Evolutionary conservation across 2,797 vertebrate genomes (phyloP).

Genomic region (Miichthys miiuy): DNA sequence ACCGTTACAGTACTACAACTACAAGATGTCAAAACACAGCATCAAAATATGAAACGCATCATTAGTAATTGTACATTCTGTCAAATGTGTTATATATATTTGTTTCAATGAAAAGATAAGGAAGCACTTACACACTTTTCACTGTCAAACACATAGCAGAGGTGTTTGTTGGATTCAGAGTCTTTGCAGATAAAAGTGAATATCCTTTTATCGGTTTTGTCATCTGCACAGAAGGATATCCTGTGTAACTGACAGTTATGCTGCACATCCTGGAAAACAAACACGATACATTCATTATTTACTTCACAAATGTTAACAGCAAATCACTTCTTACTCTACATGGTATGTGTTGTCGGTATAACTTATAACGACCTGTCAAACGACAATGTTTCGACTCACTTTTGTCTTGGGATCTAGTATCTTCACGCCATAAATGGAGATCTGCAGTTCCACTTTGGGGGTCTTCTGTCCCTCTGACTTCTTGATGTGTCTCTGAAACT

Average conservation of each 20-base stretch:
- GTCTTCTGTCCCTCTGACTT: constrained; percentile 98
- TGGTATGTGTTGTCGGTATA: background rate
- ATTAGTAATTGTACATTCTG: background rate
- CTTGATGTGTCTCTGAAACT: constrained; percentile 99
- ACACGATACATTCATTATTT: constrained; percentile 23
- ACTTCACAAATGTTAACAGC: background rate
- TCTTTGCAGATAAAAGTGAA: constrained; percentile 99
- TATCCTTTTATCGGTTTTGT: constrained; percentile 99
- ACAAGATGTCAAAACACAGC: background rate
- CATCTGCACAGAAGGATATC: constrained; percentile 99
- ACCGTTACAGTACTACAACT: background rate
- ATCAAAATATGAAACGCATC: background rate
- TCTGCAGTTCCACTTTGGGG: constrained; percentile 97
- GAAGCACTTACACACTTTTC: constrained; percentile 96
- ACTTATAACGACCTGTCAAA: background rate
- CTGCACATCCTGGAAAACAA: constrained; percentile 91
- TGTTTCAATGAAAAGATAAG: background rate
- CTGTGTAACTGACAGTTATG: constrained; percentile 97
- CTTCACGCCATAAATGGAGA: constrained; percentile 99
- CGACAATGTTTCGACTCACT: constrained; percentile 79
- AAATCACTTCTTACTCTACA: background rate
- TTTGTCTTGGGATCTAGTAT: constrained; percentile 97
- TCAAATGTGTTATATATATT: background rate
- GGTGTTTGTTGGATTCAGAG: constrained; percentile 97
- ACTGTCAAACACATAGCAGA: constrained; percentile 99